phyloP scores from a whole-genome alignment of 2,797 vertebrate genomes.

The Smutsia temminckii region DNA sequence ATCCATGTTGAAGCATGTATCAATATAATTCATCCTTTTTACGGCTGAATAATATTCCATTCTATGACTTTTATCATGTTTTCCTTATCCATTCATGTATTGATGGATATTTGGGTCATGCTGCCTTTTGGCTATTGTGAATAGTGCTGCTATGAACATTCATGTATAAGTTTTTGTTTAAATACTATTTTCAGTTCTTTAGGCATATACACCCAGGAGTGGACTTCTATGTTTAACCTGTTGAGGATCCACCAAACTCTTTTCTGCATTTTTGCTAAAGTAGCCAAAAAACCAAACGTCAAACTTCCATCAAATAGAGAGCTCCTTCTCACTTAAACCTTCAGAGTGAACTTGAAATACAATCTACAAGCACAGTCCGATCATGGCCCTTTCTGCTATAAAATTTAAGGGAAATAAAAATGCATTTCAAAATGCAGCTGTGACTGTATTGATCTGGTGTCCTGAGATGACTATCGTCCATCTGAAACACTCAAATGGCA shows the following conservation, averaged over 20 bases:
- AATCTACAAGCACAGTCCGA: neutral
- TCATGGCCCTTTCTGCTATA: neutral
- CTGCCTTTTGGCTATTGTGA: neutral
- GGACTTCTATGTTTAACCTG: conserved; percentile 32
- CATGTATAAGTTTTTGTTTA: neutral
- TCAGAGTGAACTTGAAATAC: conserved; percentile 31
- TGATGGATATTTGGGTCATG: neutral
- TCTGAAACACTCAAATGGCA: neutral
- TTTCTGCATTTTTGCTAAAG: neutral
- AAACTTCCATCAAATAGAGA: neutral
- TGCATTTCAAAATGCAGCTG: conserved; percentile 5
- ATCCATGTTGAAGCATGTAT: neutral
- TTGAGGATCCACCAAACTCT: neutral
- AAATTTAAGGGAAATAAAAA: conserved; percentile 33
- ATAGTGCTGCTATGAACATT: neutral
- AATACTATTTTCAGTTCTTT: conserved; percentile 6
- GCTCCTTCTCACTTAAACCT: conserved; percentile 17
- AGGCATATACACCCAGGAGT: neutral
- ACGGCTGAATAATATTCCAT: neutral
- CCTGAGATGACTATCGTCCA: neutral
- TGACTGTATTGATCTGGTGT: neutral
- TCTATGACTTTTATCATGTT: neutral
- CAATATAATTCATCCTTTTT: neutral
- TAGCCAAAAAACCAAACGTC: conserved; percentile 21
- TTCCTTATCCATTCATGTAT: neutral